A percentile compares a stretch with the other conserved stretches of the same genome.
These are phyloP conservation scores for Crotalus viridis DNA, from an alignment of 2,113 vertebrate species.

Conservation along the genomic window DNA sequence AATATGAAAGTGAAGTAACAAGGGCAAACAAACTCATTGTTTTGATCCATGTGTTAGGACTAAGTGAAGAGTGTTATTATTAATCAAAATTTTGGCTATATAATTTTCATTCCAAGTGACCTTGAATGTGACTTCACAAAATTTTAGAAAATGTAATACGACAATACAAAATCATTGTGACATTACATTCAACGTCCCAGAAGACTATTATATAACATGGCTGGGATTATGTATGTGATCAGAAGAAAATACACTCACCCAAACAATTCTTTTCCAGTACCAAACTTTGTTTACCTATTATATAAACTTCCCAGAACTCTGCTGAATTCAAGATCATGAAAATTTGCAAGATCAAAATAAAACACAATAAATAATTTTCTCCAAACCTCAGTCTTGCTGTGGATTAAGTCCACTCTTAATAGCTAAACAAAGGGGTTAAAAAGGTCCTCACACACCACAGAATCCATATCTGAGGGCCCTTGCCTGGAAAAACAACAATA, in stretches of 20 bases:
- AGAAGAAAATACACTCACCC: constrained; percentile 5
- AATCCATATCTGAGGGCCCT: background rate
- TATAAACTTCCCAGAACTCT: background rate
- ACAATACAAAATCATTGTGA: constrained; percentile 58
- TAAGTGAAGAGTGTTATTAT: constrained; percentile 40
- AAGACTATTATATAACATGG: constrained; percentile 38
- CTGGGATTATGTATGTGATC: constrained; percentile 29
- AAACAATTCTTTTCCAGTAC: background rate
- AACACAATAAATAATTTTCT: background rate
- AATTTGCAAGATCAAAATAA: background rate
- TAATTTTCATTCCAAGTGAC: constrained; percentile 55
- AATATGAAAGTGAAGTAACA: constrained; percentile 15
- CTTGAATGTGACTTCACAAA: constrained; percentile 61
- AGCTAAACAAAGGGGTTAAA: background rate
- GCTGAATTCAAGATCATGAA: background rate
- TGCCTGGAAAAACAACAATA: accelerated
- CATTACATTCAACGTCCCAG: constrained; percentile 50
- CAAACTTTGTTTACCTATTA: background rate
- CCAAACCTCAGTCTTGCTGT: background rate
- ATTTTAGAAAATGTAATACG: constrained; percentile 53
- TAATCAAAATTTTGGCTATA: constrained; percentile 58
- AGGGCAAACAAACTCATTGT: constrained; percentile 33
- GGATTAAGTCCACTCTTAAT: background rate
- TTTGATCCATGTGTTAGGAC: constrained; percentile 24
- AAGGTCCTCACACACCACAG: background rate